A percentile compares a stretch with the other conserved stretches of the same genome.
phyloP scores from a whole-genome alignment of 2,888 invertebrate species.

The Drosophila mimica region DNA sequence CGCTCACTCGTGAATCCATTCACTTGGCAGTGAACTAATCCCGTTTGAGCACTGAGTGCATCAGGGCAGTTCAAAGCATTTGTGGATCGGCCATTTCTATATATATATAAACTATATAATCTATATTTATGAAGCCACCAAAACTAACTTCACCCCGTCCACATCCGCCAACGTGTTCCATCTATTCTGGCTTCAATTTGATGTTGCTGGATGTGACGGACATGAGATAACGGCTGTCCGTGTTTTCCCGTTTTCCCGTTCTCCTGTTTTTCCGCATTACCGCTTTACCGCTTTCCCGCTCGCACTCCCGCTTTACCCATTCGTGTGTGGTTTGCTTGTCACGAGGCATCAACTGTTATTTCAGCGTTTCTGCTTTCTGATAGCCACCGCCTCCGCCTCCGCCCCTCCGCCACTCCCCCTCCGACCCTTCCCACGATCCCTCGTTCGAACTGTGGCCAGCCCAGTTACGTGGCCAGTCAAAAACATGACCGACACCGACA shows the following conservation, averaged over 20 bases:
- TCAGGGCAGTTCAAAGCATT: neutral
- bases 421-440: too few relatives aligned
- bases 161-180: neutral
- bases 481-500: slow-evolving; percentile 22
- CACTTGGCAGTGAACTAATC: slow-evolving; percentile 8
- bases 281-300: neutral
- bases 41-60: slow-evolving; percentile 13
- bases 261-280: neutral
- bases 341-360: slow-evolving; percentile 64
- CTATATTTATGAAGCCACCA: slow-evolving; percentile 70
- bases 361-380: slow-evolving; percentile 40
- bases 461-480: slow-evolving; percentile 53
- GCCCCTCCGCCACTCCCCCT: too few relatives aligned
- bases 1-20: slow-evolving; percentile 2
- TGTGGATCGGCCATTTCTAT: slow-evolving; percentile 10
- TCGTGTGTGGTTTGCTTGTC: slow-evolving; percentile 48
- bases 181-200: slow-evolving; percentile 2
- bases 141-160: neutral
- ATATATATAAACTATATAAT: slow-evolving; percentile 50
- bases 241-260: neutral
- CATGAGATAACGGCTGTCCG: slow-evolving; percentile 50
- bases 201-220: slow-evolving; percentile 8
- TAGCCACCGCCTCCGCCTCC: neutral
- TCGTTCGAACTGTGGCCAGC: neutral
- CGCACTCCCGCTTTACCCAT: too few relatives aligned